Conservation (phyloP, 1,140 invertebrate species). For the Chironomus tepperi region DNA sequence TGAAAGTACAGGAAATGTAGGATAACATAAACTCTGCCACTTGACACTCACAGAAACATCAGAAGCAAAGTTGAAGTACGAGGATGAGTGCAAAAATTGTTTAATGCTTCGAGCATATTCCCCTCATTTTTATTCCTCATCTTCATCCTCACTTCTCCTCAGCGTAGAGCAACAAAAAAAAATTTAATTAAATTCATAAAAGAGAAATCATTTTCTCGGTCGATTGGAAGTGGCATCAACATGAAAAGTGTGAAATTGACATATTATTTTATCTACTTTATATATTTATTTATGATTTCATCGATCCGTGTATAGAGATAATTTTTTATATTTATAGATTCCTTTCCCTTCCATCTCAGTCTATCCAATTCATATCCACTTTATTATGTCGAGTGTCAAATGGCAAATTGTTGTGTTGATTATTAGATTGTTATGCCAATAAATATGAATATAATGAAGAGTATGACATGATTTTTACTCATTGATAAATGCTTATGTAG, state of each 20-base stretch:
- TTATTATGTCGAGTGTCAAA: neutral
- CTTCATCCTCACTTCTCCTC: neutral
- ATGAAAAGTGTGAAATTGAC: conserved; percentile 13
- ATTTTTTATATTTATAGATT: conserved; percentile 10
- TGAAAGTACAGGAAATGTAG: too few relatives aligned
- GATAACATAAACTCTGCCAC: too few relatives aligned
- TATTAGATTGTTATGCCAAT: neutral
- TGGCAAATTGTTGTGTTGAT: conserved; percentile 6
- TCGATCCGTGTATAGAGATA: neutral
- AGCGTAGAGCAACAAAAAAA: neutral
- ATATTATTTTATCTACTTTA: conserved; percentile 15
- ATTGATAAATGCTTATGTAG: too few relatives aligned
- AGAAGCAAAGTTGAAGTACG: too few relatives aligned
- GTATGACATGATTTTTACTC: too few relatives aligned
- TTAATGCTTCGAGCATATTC: neutral
- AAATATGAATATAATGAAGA: neutral
- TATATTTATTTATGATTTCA: neutral
- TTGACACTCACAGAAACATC: too few relatives aligned
- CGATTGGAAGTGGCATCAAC: conserved; percentile 11
- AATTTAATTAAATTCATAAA: conserved; percentile 15
- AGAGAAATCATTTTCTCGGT: neutral
- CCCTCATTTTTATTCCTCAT: too few relatives aligned
- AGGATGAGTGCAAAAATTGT: neutral
- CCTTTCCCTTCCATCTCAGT: neutral
- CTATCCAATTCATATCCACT: neutral